A percentile compares a stretch with the other conserved stretches of the same genome.
These are phyloP conservation scores for Actinia equina DNA, from an alignment of 64 coral and sea anemone genomes.

Conservation along the genomic window DNA sequence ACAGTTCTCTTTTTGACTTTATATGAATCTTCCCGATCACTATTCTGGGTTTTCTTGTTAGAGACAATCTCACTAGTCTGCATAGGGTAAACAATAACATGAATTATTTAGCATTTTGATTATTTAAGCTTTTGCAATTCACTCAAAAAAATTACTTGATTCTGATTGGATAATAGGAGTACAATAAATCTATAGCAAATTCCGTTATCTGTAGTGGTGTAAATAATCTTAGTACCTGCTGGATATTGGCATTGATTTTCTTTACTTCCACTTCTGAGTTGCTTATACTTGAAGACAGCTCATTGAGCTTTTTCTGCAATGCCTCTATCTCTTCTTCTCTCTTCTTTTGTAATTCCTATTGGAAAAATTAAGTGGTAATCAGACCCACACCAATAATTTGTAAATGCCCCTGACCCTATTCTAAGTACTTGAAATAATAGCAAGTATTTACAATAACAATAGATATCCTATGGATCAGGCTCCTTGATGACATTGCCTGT, in stretches of 20 bases:
- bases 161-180: too few relatives aligned
- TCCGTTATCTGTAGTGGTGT: too few relatives aligned
- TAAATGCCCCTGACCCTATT: too few relatives aligned
- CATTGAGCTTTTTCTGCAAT: constrained; percentile 61
- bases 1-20: constrained; percentile 98
- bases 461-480: too few relatives aligned
- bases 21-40: constrained; percentile 84
- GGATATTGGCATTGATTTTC: constrained; percentile 72
- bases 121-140: too few relatives aligned
- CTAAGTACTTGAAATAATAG: too few relatives aligned
- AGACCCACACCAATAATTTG: not conserved
- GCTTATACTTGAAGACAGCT: constrained; percentile 60
- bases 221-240: too few relatives aligned
- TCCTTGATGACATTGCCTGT: too few relatives aligned
- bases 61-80: constrained; percentile 77
- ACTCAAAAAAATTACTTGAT: too few relatives aligned
- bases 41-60: constrained; percentile 47
- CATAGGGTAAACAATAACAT: not conserved
- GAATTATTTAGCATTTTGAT: not conserved
- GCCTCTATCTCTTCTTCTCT: constrained; percentile 92
- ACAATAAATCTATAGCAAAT: too few relatives aligned
- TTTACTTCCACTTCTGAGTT: constrained; percentile 66
- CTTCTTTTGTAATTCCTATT: constrained; percentile 67
- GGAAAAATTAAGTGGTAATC: too few relatives aligned
- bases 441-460: too few relatives aligned